Evolutionary conservation across 2,797 vertebrate genomes (phyloP).

Genomic region (Nannoperca australis): DNA sequence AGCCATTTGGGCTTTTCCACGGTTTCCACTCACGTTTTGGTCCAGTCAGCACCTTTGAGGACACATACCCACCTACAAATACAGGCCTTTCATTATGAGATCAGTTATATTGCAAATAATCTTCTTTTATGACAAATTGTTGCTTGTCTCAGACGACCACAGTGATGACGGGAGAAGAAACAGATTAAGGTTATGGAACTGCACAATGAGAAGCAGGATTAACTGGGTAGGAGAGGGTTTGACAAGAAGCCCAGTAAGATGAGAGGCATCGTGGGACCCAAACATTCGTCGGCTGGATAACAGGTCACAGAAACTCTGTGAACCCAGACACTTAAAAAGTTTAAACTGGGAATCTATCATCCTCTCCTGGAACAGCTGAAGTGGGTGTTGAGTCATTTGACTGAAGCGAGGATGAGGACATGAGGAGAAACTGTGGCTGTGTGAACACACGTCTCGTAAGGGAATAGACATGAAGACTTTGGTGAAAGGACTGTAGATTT

Average conservation of each 20-base stretch:
- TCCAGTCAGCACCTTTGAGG: constrained; percentile 65
- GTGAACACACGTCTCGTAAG: constrained; percentile 35
- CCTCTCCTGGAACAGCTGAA: constrained; percentile 41
- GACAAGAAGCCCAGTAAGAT: constrained; percentile 54
- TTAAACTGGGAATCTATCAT: constrained; percentile 46
- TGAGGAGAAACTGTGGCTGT: constrained; percentile 34
- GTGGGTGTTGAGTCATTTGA: constrained; percentile 63
- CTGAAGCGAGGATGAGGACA: constrained; percentile 52
- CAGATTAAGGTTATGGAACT: constrained; percentile 46
- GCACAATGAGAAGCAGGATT: constrained; percentile 37
- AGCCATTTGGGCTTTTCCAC: constrained; percentile 78
- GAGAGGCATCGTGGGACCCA: constrained; percentile 53
- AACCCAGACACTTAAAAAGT: constrained; percentile 60
- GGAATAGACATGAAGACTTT: constrained; percentile 43
- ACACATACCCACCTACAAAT: constrained; percentile 48
- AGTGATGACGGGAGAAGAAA: constrained; percentile 17
- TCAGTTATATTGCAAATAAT: background rate
- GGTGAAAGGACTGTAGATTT: constrained; percentile 70
- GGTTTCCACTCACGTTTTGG: constrained; percentile 68
- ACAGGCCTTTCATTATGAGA: constrained; percentile 13
- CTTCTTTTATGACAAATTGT: constrained; percentile 4
- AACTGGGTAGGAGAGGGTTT: constrained; percentile 26
- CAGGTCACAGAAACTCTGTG: constrained; percentile 68
- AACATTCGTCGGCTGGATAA: constrained; percentile 60
- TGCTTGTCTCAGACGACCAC: background rate